A percentile compares a stretch with the other conserved stretches of the same genome.
These are phyloP conservation scores for Anoplolepis gracilipes DNA, from an alignment of 1,140 invertebrate genomes.

Conservation along the genomic window DNA sequence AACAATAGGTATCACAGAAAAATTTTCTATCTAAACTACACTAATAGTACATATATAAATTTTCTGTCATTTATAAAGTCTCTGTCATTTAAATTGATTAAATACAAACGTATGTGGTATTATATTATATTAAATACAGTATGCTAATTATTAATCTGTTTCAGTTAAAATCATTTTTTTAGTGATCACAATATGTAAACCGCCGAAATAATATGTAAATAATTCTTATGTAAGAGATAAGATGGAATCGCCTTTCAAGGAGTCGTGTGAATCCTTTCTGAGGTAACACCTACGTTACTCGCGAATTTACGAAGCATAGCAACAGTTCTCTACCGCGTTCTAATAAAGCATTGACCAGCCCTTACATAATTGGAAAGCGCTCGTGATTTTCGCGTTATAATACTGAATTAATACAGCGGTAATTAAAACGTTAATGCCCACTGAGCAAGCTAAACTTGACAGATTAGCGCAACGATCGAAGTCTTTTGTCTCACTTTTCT, in stretches of 20 bases:
- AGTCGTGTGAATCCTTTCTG: conserved; percentile 44
- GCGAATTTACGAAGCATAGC: conserved; percentile 77
- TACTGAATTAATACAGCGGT: conserved; percentile 68
- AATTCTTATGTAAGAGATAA: conserved; percentile 43
- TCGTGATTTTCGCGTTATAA: conserved; percentile 74
- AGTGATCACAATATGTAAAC: background rate
- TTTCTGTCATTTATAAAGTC: too few relatives aligned
- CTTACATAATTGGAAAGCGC: conserved; percentile 81
- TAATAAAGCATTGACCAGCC: conserved; percentile 75
- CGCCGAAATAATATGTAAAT: conserved; percentile 25
- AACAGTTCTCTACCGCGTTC: conserved; percentile 67
- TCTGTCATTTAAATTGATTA: too few relatives aligned
- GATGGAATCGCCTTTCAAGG: conserved; percentile 61
- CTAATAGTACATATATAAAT: too few relatives aligned
- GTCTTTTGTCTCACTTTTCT: conserved; percentile 22
- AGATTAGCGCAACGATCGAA: conserved; percentile 71
- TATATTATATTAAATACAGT: too few relatives aligned
- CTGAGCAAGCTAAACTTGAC: conserved; percentile 71
- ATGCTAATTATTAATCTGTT: too few relatives aligned
- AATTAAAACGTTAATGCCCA: conserved; percentile 77
- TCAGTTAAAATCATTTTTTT: too few relatives aligned
- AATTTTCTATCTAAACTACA: too few relatives aligned
- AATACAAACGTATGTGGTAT: too few relatives aligned
- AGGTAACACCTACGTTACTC: conserved; percentile 52
- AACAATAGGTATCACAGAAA: too few relatives aligned